Conservation (phyloP, 1,140 invertebrate genomes). For the Heliconius himera region DNA sequence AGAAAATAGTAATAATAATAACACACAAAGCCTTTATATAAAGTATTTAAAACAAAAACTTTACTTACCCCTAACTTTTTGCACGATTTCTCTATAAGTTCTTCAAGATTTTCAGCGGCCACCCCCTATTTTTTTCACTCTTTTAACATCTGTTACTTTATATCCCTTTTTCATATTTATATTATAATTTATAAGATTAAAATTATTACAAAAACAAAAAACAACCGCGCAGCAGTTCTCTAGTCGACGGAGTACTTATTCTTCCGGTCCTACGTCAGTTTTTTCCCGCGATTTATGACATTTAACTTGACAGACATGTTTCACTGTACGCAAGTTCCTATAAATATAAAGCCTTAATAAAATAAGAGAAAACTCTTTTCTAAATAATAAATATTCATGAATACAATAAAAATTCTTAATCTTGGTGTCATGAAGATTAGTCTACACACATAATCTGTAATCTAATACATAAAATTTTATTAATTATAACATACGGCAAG, state of each 20-base stretch:
- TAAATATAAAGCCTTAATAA: no score
- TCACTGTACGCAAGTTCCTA: background rate
- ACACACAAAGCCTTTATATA: background rate
- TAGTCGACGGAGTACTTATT: constrained; percentile 21
- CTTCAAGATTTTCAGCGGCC: constrained; percentile 84
- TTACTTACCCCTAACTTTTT: constrained; percentile 86
- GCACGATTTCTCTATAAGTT: constrained; percentile 85
- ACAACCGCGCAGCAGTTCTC: constrained; percentile 24
- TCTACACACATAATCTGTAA: no score
- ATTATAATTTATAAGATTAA: background rate
- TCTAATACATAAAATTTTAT: no score
- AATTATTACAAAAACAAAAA: constrained; percentile 48
- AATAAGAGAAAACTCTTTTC: no score
- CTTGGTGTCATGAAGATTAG: no score
- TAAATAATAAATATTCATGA: no score
- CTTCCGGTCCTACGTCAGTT: constrained; percentile 31
- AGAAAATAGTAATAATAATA: background rate
- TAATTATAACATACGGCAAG: no score
- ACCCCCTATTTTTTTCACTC: constrained; percentile 86
- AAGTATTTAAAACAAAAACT: constrained; percentile 23
- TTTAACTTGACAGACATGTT: background rate
- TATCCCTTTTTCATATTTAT: constrained; percentile 84
- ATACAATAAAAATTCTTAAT: no score
- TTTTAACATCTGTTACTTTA: constrained; percentile 86
- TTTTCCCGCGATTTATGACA: constrained; percentile 33